Evolutionary conservation across 1,140 invertebrate species (phyloP).

Genomic region (Chymomyza costata): DNA sequence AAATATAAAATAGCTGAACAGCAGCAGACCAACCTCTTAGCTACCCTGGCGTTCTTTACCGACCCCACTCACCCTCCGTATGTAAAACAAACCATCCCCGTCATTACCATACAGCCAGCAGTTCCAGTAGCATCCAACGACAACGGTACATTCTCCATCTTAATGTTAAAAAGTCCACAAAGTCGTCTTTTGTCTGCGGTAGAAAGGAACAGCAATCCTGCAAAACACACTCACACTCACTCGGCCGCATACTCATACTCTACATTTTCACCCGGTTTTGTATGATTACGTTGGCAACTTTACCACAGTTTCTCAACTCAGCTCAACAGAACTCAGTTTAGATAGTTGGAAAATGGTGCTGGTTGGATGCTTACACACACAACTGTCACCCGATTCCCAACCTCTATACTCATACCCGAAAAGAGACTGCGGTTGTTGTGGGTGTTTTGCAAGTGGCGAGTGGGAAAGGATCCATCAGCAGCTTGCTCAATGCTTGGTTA

Average conservation of each 20-base stretch:
- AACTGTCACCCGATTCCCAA: background rate
- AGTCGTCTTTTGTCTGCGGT: constrained; percentile 62
- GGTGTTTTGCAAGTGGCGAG: constrained; percentile 48
- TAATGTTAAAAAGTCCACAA: constrained; percentile 60
- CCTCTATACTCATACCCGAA: constrained; percentile 8
- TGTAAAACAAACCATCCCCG: too few relatives aligned
- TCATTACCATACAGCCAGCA: too few relatives aligned
- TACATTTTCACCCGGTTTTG: constrained; percentile 34
- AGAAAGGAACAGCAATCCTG: constrained; percentile 26
- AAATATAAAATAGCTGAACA: constrained; percentile 63
- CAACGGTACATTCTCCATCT: constrained; percentile 54
- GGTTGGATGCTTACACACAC: constrained; percentile 6
- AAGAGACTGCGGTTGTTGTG: constrained; percentile 64
- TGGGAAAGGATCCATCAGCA: constrained; percentile 7
- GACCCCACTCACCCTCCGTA: background rate
- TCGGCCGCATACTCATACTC: background rate
- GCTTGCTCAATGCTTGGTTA: constrained; percentile 43
- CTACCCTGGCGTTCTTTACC: background rate
- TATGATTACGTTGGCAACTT: constrained; percentile 72
- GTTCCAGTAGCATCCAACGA: too few relatives aligned
- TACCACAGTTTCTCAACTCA: constrained; percentile 67
- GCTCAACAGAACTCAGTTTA: constrained; percentile 65
- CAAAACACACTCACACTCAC: constrained; percentile 17
- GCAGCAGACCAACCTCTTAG: constrained; percentile 17
- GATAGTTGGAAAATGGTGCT: constrained; percentile 63